Conservation (phyloP, 2,113 vertebrate genomes). For the Oncorhynchus masou region DNA sequence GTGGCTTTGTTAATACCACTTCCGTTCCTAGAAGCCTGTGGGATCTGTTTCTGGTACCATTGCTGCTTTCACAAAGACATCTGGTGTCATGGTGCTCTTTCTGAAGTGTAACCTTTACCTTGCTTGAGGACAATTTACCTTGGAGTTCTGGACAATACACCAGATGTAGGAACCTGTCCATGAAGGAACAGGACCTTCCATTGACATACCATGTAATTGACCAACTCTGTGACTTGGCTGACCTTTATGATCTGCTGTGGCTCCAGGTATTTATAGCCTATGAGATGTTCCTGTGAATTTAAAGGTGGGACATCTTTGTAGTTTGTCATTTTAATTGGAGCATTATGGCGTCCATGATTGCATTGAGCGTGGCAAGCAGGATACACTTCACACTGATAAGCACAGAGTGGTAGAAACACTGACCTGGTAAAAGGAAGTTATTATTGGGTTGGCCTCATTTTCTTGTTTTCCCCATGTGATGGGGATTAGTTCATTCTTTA, state of each 20-base stretch:
- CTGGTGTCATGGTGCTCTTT: background rate
- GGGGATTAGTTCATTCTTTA: constrained; percentile 55
- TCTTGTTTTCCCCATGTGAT: constrained; percentile 36
- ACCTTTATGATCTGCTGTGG: background rate
- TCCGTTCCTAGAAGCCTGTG: constrained; percentile 31
- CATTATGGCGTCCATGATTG: too few species aligned
- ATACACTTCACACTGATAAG: background rate
- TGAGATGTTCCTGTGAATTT: background rate
- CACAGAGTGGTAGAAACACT: background rate
- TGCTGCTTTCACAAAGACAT: background rate
- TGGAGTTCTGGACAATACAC: background rate
- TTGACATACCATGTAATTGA: background rate
- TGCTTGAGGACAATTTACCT: background rate
- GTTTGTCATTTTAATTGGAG: background rate
- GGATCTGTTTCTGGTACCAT: background rate
- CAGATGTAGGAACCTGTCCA: background rate
- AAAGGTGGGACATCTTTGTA: background rate
- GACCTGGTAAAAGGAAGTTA: background rate
- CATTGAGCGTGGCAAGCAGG: background rate
- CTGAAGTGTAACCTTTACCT: background rate
- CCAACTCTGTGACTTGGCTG: constrained; percentile 18
- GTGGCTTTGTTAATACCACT: constrained; percentile 14
- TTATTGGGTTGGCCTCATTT: constrained; percentile 51
- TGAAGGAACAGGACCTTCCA: background rate
- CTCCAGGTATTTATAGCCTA: background rate